A percentile compares a stretch with the other conserved stretches of the same genome.
Conservation (phyloP, 2,888 invertebrate genomes). For the Nomada flava region DNA sequence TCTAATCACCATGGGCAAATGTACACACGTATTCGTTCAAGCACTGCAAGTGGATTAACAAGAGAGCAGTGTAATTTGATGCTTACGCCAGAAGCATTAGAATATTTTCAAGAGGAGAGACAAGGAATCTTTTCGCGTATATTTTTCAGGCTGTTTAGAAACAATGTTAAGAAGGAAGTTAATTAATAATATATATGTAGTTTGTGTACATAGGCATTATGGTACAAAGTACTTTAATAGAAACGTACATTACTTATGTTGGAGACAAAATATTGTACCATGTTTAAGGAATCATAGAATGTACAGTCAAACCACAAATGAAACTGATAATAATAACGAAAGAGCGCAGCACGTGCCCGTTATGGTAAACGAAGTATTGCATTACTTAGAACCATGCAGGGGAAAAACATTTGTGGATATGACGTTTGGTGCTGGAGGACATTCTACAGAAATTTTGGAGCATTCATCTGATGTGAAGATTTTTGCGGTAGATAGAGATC, state of each 20-base stretch:
- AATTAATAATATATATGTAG: neutral
- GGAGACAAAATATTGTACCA: neutral
- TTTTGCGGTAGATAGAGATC: slow-evolving; percentile 95
- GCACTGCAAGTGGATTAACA: slow-evolving; percentile 90
- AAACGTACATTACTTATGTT: neutral
- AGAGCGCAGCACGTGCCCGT: slow-evolving; percentile 89
- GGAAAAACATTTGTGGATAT: slow-evolving; percentile 93
- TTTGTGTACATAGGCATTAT: neutral
- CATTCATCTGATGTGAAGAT: slow-evolving; percentile 88
- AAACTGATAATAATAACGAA: neutral
- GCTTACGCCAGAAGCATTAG: slow-evolving; percentile 90
- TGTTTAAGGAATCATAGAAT: slow-evolving; percentile 2
- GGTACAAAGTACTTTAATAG: slow-evolving; percentile 12
- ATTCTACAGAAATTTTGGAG: slow-evolving; percentile 91
- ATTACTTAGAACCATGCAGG: slow-evolving; percentile 88
- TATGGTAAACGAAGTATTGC: slow-evolving; percentile 89
- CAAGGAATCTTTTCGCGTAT: slow-evolving; percentile 84
- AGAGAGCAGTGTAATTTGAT: slow-evolving; percentile 90
- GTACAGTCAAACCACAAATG: slow-evolving; percentile 31
- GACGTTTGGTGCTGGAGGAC: slow-evolving; percentile 98
- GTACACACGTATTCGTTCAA: slow-evolving; percentile 87
- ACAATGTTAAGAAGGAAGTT: slow-evolving; percentile 15
- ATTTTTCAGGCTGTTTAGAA: slow-evolving; percentile 35
- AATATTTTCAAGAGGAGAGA: slow-evolving; percentile 87
- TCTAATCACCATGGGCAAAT: slow-evolving; percentile 89